These are phyloP conservation scores for Lepidurus apus DNA, from an alignment of 1,140 invertebrate species.

Conservation along the genomic window DNA sequence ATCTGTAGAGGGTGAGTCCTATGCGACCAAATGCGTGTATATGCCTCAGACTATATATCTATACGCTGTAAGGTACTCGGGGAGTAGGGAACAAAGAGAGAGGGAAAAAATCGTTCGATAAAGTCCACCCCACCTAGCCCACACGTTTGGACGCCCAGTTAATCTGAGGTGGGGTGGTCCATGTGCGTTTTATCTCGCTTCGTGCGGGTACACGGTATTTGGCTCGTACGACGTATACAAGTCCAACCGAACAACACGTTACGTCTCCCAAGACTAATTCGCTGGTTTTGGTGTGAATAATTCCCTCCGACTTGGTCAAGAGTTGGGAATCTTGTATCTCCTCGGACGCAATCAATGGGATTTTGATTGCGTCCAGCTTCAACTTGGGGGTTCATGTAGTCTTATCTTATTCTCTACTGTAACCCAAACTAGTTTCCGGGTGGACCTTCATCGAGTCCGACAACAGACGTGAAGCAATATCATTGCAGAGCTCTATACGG, in stretches of 20 bases:
- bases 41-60: not conserved
- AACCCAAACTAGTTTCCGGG: not conserved
- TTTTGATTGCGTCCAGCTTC: conserved; percentile 11
- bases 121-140: not conserved
- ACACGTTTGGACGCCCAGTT: not conserved
- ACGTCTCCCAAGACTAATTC: not conserved
- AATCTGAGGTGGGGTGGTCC: not conserved
- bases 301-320: not conserved
- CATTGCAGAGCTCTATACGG: not conserved
- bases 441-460: conserved; percentile 9
- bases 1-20: conserved; percentile 13
- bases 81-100: not conserved
- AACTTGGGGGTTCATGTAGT: not conserved
- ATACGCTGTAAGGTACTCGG: not conserved
- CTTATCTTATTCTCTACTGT: conserved; percentile 7
- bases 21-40: conserved; percentile 12
- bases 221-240: not conserved
- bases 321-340: not conserved
- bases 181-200: not conserved
- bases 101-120: conserved; percentile 9
- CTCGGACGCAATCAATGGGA: not conserved
- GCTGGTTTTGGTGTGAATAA: not conserved
- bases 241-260: not conserved
- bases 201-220: not conserved
- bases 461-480: conserved; percentile 15